phyloP scores from a whole-genome alignment of 2,888 invertebrate species.

The Euzetes globulus region DNA sequence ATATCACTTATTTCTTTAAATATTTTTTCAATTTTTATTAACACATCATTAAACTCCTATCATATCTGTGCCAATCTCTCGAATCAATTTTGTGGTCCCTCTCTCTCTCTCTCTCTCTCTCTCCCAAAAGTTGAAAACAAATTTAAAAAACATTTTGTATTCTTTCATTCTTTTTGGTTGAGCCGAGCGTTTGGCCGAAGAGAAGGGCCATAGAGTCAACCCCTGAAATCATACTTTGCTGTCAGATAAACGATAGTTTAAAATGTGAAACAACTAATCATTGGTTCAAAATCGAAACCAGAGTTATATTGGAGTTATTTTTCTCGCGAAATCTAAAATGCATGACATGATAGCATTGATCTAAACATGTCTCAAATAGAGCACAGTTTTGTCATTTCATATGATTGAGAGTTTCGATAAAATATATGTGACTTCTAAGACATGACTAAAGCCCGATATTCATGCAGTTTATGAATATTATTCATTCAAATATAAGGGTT shows the following conservation, averaged over 20 bases:
- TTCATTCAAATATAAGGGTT: neutral
- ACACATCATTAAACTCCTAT: slow-evolving; percentile 29
- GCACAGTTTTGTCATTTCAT: slow-evolving; percentile 20
- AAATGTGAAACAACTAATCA: slow-evolving; percentile 24
- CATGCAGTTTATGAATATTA: neutral
- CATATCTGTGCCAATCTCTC: neutral
- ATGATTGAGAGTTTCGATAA: slow-evolving; percentile 18
- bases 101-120: neutral
- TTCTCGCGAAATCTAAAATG: slow-evolving; percentile 9
- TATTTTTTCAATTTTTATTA: slow-evolving; percentile 29
- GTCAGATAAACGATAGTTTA: slow-evolving; percentile 24
- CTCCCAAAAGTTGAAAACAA: neutral
- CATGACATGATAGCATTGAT: neutral
- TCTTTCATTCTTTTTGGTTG: neutral
- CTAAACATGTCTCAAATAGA: slow-evolving; percentile 8
- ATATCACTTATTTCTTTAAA: slow-evolving; percentile 27
- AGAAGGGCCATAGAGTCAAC: slow-evolving; percentile 11
- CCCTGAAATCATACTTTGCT: slow-evolving; percentile 30
- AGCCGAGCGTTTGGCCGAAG: neutral
- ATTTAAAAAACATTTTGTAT: neutral
- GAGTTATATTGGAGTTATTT: neutral
- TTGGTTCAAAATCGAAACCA: neutral
- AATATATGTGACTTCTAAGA: slow-evolving; percentile 6
- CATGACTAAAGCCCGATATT: neutral
- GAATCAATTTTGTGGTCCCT: neutral